Percentiles rank a stretch among this genome's conserved stretches.
phyloP scores from a whole-genome alignment of 30 jellyfish, hydroid and myxozoan species.

The Mastigias papua region DNA sequence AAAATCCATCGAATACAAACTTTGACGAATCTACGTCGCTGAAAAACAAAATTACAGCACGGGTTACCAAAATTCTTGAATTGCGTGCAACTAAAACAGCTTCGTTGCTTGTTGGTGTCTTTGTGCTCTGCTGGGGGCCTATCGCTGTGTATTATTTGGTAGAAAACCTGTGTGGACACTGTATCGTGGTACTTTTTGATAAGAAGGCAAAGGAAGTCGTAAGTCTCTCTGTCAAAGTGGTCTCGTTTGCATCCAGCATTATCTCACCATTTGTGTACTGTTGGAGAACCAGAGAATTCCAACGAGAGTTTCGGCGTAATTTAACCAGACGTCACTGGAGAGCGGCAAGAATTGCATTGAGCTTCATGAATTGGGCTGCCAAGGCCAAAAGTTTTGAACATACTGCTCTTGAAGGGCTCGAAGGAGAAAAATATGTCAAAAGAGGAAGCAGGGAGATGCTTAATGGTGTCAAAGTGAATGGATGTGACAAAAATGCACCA shows the following conservation, averaged over 20 bases:
- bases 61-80: constrained; percentile 48
- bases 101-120: constrained; percentile 65
- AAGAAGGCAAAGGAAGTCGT: constrained; percentile 24
- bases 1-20: constrained; percentile 3
- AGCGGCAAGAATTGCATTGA: constrained; percentile 70
- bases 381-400: not conserved
- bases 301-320: constrained; percentile 44
- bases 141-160: constrained; percentile 66
- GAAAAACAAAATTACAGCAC: constrained; percentile 14
- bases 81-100: constrained; percentile 79
- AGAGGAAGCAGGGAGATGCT: not conserved
- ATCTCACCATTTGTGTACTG: constrained; percentile 78
- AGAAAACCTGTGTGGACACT: constrained; percentile 58
- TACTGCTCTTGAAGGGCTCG: not conserved
- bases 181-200: constrained; percentile 19
- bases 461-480: not conserved
- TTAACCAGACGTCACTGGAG: constrained; percentile 71
- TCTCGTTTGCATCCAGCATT: constrained; percentile 65
- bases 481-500: not conserved
- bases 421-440: not conserved
- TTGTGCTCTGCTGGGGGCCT: constrained; percentile 80
- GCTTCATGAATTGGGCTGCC: constrained; percentile 28
- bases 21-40: constrained; percentile 25
- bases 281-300: constrained; percentile 82
- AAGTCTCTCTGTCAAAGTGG: constrained; percentile 43